Evolutionary conservation across 37 sponge, comb jelly and placozoan species (phyloP).

Genomic region (Aphrocallistes beatrix): DNA sequence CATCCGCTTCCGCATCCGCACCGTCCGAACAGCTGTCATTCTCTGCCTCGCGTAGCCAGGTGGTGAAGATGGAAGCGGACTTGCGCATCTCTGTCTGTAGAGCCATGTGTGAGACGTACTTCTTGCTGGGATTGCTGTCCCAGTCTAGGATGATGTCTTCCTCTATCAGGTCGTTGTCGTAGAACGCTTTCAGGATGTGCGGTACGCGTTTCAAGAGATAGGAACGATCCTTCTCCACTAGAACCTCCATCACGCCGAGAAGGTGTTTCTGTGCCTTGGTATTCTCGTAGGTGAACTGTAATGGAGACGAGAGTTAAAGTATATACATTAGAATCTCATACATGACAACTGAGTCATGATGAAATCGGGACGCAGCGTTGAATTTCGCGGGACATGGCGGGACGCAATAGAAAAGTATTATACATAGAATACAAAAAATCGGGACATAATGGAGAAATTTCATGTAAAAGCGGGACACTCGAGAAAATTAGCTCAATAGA

Average conservation of each 20-base stretch:
- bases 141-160: slow-evolving; percentile 87
- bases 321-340: not conserved
- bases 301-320: too few species aligned
- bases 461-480: too few species aligned
- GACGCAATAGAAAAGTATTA: too few species aligned
- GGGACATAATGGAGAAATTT: too few species aligned
- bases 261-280: slow-evolving; percentile 81
- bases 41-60: not conserved
- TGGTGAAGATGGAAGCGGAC: not conserved
- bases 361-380: too few species aligned
- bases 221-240: slow-evolving; percentile 51
- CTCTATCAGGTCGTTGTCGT: slow-evolving; percentile 86
- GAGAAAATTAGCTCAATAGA: too few species aligned
- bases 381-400: too few species aligned
- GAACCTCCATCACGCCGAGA: slow-evolving; percentile 75
- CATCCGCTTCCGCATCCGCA: not conserved
- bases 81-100: slow-evolving; percentile 4
- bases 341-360: too few species aligned
- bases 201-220: slow-evolving; percentile 65
- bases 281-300: slow-evolving; percentile 74
- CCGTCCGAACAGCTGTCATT: not conserved
- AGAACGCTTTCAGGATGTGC: slow-evolving; percentile 83
- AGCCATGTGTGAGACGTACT: not conserved
- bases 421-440: too few species aligned
- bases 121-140: slow-evolving; percentile 51